Conservation (phyloP, 2,113 vertebrate genomes). For the Gobiocypris rarus region DNA sequence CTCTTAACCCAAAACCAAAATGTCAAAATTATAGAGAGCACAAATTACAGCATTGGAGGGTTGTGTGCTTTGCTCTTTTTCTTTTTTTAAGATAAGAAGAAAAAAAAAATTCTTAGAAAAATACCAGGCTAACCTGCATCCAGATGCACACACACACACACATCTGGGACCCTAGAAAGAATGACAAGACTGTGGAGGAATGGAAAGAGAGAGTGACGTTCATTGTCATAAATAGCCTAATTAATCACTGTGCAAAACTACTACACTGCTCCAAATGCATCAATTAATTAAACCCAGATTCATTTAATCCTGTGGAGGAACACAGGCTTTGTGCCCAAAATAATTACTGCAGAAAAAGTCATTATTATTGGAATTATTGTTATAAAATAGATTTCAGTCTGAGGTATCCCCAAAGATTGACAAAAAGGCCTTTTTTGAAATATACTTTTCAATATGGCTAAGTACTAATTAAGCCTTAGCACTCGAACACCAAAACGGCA, state of each 20-base stretch:
- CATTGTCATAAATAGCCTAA: constrained; percentile 55
- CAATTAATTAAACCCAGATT: constrained; percentile 60
- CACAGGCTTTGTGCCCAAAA: constrained; percentile 50
- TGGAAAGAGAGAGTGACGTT: constrained; percentile 35
- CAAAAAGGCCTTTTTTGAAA: neutral
- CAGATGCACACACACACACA: constrained; percentile 9
- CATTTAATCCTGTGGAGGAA: constrained; percentile 51
- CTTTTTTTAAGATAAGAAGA: constrained; percentile 21
- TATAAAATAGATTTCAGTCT: constrained; percentile 50
- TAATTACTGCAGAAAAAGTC: constrained; percentile 52
- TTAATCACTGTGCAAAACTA: constrained; percentile 58
- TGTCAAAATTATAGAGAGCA: constrained; percentile 58
- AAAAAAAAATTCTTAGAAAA: constrained; percentile 39
- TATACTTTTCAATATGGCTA: constrained; percentile 6
- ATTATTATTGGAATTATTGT: constrained; percentile 30
- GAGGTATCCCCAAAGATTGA: constrained; percentile 44
- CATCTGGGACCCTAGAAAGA: constrained; percentile 10
- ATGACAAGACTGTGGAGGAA: constrained; percentile 16
- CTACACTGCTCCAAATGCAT: constrained; percentile 53
- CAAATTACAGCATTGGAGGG: constrained; percentile 49
- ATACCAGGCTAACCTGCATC: constrained; percentile 30
- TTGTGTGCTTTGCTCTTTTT: constrained; percentile 38
- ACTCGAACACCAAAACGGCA: neutral
- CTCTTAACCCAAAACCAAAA: constrained; percentile 60
- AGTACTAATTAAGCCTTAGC: constrained; percentile 10